Conservation (phyloP, 2,113 vertebrate species). For the Xenus cinereus region DNA sequence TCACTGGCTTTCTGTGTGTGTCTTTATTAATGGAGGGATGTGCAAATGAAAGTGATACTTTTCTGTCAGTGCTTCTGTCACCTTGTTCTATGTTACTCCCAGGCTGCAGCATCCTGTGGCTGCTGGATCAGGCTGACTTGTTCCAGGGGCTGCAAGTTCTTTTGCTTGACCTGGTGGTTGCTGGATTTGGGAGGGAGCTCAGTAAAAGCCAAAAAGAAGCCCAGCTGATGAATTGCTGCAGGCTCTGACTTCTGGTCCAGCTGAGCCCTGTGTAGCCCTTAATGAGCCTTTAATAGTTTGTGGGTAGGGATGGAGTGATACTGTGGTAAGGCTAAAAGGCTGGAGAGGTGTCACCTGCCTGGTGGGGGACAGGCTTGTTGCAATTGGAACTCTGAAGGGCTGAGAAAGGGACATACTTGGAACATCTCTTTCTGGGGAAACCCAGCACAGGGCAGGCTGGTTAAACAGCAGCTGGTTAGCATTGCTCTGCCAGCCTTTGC, state of each 20-base stretch:
- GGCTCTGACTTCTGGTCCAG: neutral
- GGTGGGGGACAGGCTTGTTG: neutral
- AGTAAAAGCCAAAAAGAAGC: neutral
- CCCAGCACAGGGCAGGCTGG: neutral
- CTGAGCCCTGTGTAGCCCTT: neutral
- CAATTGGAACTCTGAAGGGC: neutral
- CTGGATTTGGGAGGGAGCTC: neutral
- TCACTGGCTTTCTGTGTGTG: neutral
- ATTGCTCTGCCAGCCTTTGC: neutral
- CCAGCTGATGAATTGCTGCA: neutral
- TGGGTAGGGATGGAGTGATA: neutral
- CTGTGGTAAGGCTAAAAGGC: neutral
- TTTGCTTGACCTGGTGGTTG: neutral
- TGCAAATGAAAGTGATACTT: neutral
- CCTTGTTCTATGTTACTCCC: neutral
- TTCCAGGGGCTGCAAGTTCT: neutral
- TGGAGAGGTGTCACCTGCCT: neutral
- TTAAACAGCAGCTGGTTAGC: neutral
- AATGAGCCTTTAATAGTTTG: neutral
- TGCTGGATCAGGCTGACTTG: neutral
- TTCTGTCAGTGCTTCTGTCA: neutral
- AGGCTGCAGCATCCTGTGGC: neutral
- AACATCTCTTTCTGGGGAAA: neutral
- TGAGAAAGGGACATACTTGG: neutral
- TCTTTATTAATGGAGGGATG: neutral